These are phyloP conservation scores for Odocoileus virginianus DNA, from an alignment of 2,113 vertebrate genomes.

Conservation along the genomic window DNA sequence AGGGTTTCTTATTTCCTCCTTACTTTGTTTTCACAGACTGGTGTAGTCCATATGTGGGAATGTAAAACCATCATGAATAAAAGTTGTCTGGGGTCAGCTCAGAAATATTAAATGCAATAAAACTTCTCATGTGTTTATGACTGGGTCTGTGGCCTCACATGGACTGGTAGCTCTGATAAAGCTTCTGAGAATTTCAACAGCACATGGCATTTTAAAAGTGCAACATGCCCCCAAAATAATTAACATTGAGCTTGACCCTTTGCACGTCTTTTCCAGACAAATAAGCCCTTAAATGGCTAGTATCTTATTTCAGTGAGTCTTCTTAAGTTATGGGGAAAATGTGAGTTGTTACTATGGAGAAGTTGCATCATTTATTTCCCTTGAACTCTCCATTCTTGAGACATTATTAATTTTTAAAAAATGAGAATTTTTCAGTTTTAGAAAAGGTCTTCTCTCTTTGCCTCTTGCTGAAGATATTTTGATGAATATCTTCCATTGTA, in stretches of 20 bases:
- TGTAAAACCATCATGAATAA: constrained; percentile 9
- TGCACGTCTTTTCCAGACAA: neutral
- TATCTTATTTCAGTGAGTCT: neutral
- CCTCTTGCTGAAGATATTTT: neutral
- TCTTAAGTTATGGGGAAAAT: constrained; percentile 13
- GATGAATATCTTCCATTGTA: constrained; percentile 1
- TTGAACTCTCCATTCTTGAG: constrained; percentile 18
- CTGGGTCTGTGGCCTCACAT: neutral
- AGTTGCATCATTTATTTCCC: constrained; percentile 9
- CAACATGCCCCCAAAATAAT: neutral
- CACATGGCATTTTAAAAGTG: neutral
- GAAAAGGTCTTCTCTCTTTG: neutral
- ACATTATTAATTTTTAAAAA: constrained; percentile 39
- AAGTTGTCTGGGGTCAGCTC: neutral
- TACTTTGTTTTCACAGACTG: neutral
- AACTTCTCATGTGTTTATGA: constrained; percentile 23
- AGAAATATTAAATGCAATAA: constrained; percentile 10
- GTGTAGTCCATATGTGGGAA: neutral
- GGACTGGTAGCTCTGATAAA: neutral
- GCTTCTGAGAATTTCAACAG: neutral
- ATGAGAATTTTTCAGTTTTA: neutral
- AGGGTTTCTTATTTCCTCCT: neutral
- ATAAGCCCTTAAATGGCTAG: constrained; percentile 39
- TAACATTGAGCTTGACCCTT: neutral
- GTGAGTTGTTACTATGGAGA: constrained; percentile 27